These are phyloP conservation scores for Megaleporinus macrocephalus DNA, from an alignment of 2,113 vertebrate genomes.

Conservation along the genomic window DNA sequence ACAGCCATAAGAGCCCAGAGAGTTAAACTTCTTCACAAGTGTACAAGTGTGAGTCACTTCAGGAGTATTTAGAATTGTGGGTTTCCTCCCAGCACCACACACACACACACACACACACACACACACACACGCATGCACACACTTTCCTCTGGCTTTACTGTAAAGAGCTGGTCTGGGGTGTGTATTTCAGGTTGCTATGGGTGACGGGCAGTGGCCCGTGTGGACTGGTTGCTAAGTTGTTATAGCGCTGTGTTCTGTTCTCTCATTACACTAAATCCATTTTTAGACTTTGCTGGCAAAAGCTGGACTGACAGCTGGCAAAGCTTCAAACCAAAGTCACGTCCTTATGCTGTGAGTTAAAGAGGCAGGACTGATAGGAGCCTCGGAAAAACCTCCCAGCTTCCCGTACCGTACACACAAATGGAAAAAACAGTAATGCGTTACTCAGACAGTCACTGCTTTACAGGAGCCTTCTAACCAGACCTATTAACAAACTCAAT, in stretches of 20 bases:
- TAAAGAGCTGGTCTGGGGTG: not conserved
- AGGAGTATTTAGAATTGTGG: not conserved
- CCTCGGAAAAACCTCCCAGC: too few species aligned
- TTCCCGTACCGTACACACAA: not conserved
- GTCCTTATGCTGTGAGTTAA: not conserved
- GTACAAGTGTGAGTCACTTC: not conserved
- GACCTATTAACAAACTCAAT: too few species aligned
- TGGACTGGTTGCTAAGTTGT: constrained; percentile 72
- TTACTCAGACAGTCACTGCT: not conserved
- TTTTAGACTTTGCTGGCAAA: constrained; percentile 60
- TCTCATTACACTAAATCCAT: constrained; percentile 64
- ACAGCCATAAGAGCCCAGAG: not conserved
- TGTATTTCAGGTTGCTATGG: constrained; percentile 13
- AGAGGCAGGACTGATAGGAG: not conserved
- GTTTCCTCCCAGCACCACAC: not conserved
- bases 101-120: too few species aligned
- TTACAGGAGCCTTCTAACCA: too few species aligned
- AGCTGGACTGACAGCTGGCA: constrained; percentile 29
- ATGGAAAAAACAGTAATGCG: too few species aligned
- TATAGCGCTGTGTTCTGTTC: constrained; percentile 56
- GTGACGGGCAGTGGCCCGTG: constrained; percentile 40
- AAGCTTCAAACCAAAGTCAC: not conserved
- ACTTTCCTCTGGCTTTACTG: not conserved
- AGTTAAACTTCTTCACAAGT: too few species aligned
- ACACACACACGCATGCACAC: too few species aligned